Evolutionary conservation across 2,797 vertebrate genomes (phyloP).

Genomic region (Eurystomus glaucurus): DNA sequence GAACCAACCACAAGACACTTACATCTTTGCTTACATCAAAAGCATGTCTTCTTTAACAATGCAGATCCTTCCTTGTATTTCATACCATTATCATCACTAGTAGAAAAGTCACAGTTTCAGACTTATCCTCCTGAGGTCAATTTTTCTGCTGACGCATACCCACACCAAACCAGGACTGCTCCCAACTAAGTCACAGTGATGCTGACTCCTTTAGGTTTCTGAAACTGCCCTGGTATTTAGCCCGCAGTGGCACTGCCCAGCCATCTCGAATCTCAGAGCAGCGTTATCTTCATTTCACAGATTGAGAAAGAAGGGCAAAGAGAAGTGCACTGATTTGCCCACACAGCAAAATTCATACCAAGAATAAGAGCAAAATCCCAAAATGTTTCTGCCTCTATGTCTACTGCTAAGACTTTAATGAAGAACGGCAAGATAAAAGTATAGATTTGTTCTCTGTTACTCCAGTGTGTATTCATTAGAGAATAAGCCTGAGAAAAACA

Average conservation of each 20-base stretch:
- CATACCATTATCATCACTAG: neutral
- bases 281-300: neutral
- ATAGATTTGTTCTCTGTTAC: neutral
- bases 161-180: neutral
- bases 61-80: neutral
- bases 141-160: slow-evolving; percentile 53
- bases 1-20: neutral
- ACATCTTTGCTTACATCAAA: neutral
- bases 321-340: neutral
- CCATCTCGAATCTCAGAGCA: neutral
- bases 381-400: neutral
- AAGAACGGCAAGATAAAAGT: neutral
- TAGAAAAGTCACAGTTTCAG: slow-evolving; percentile 34
- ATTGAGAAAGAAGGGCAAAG: slow-evolving; percentile 74
- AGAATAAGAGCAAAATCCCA: neutral
- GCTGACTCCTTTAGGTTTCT: slow-evolving; percentile 3
- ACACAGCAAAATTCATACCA: neutral
- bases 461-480: neutral
- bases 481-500: neutral
- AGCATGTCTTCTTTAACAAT: neutral
- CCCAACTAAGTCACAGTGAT: slow-evolving; percentile 52
- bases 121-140: neutral
- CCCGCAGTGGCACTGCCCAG: neutral
- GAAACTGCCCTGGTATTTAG: slow-evolving; percentile 14
- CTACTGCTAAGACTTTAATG: neutral